Evolutionary conservation across 2,797 vertebrate genomes (phyloP).

Genomic region (Antennarius maculatus): DNA sequence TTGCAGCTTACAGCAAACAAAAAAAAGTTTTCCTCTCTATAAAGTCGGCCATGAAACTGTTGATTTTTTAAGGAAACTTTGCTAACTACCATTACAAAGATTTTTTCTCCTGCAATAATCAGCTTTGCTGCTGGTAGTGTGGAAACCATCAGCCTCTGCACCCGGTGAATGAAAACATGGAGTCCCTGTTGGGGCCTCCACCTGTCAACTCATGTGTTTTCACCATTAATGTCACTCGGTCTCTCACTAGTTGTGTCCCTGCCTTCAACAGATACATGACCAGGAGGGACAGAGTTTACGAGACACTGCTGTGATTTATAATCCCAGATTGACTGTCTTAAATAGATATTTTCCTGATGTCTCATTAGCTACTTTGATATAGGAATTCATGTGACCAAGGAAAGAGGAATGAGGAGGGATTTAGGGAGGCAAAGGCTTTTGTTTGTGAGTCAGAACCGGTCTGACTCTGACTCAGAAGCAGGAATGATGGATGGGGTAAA

Average conservation of each 20-base stretch:
- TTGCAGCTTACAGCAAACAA: not conserved
- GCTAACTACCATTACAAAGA: not conserved
- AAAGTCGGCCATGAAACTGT: not conserved
- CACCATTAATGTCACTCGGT: slow-evolving; percentile 31
- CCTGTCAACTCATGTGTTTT: slow-evolving; percentile 70
- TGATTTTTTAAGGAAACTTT: not conserved
- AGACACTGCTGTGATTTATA: slow-evolving; percentile 48
- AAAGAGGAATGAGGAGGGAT: slow-evolving; percentile 21
- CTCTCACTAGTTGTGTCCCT: slow-evolving; percentile 22
- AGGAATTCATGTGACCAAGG: slow-evolving; percentile 6
- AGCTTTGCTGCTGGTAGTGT: not conserved
- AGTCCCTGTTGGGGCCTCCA: slow-evolving; percentile 38
- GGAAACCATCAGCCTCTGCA: not conserved
- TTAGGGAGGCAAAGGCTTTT: slow-evolving; percentile 28
- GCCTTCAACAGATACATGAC: slow-evolving; percentile 33
- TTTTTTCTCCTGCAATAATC: not conserved
- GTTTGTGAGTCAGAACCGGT: slow-evolving; percentile 63
- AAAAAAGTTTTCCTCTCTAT: not conserved
- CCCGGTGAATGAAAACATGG: slow-evolving; percentile 10
- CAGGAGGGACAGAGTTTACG: slow-evolving; percentile 27
- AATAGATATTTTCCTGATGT: slow-evolving; percentile 29
- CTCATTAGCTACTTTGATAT: slow-evolving; percentile 45
- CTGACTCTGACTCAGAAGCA: slow-evolving; percentile 50
- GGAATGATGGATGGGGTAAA: slow-evolving; percentile 67
- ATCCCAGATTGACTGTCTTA: slow-evolving; percentile 27